These are phyloP conservation scores for Odocoileus hemionus DNA, from an alignment of 2,113 vertebrate genomes.

Conservation along the genomic window DNA sequence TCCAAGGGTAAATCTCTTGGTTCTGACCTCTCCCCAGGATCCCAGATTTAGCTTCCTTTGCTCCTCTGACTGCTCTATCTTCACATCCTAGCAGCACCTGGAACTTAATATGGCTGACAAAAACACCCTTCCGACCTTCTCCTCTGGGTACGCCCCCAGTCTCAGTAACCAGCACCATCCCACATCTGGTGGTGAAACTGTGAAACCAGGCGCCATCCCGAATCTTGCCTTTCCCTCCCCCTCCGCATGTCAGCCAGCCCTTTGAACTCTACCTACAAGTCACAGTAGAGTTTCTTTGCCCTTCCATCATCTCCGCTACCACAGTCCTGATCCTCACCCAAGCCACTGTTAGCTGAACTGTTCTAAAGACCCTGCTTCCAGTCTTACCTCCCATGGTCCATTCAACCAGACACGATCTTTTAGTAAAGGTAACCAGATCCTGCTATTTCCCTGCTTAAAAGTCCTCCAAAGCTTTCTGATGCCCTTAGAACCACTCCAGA, in stretches of 20 bases:
- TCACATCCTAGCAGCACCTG: neutral
- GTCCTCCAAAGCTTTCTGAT: neutral
- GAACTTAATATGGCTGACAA: fast-evolving
- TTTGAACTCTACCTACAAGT: neutral
- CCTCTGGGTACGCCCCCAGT: fast-evolving
- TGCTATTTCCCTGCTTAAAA: neutral
- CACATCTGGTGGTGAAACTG: too few species aligned
- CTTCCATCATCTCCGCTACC: neutral
- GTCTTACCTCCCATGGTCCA: neutral
- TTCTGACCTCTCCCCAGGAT: neutral
- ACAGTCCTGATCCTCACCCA: neutral
- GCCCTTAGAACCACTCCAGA: neutral
- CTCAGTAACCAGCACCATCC: neutral
- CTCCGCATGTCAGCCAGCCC: neutral
- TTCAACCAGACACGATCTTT: neutral
- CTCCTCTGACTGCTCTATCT: neutral
- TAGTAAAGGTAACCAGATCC: neutral
- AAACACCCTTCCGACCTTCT: neutral
- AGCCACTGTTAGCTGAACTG: neutral
- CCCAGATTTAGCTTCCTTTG: neutral
- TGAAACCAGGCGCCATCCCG: neutral
- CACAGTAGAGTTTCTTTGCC: neutral
- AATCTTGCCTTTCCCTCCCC: neutral
- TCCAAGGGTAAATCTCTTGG: neutral
- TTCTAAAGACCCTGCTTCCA: neutral